Conservation (phyloP, 2,113 vertebrate genomes). For the Pelusios castaneus region DNA sequence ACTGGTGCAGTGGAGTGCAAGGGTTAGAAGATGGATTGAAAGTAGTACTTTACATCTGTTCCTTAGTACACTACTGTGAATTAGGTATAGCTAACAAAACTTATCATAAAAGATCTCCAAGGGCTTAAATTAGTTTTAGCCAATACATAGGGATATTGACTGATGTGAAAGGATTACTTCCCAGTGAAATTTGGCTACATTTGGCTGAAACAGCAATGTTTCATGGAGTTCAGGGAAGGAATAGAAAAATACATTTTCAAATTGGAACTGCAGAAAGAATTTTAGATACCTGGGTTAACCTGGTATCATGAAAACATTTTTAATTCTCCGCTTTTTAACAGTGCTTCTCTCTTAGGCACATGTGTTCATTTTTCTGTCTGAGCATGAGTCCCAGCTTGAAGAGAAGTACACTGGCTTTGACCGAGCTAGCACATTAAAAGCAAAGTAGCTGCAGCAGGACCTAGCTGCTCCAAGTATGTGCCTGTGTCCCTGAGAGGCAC, state of each 20-base stretch:
- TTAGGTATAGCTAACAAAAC: neutral
- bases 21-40: neutral
- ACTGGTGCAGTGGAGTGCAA: neutral
- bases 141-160: neutral
- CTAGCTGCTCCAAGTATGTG: neutral
- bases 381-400: too few species aligned
- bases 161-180: neutral
- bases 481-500: neutral
- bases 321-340: neutral
- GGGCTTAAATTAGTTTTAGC: neutral
- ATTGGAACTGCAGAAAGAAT: slow-evolving; percentile 22
- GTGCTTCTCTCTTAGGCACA: neutral
- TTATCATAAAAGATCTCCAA: neutral
- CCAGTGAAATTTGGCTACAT: fast-evolving
- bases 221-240: neutral
- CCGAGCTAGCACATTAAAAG: too few species aligned
- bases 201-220: neutral
- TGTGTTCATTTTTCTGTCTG: too few species aligned
- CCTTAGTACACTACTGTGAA: fast-evolving
- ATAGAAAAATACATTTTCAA: neutral
- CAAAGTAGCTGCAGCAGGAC: neutral
- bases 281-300: neutral
- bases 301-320: too few species aligned
- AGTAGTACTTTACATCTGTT: neutral
- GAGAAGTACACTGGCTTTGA: too few species aligned